Conservation (phyloP, 1,140 invertebrate genomes). For the Drosophila murphyi region DNA sequence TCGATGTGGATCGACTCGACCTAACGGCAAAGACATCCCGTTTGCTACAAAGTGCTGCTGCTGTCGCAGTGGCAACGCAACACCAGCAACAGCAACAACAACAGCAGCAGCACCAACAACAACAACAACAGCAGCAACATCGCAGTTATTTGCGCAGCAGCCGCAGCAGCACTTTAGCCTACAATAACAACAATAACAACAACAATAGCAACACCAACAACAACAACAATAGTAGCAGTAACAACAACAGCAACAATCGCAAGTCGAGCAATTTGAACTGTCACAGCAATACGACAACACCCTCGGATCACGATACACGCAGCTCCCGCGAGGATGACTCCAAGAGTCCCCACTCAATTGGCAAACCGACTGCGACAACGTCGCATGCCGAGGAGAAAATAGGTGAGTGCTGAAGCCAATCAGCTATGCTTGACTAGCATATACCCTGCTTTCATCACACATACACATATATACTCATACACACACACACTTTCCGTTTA, state of each 20-base stretch:
- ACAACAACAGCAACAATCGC: slow-evolving; percentile 46
- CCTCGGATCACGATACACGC: slow-evolving; percentile 80
- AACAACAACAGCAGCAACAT: slow-evolving; percentile 44
- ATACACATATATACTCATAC: too few species aligned
- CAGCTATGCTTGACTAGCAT: background rate
- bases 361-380: slow-evolving; percentile 52
- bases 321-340: slow-evolving; percentile 82
- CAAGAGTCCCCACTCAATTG: slow-evolving; percentile 80
- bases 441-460: background rate
- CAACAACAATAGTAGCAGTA: slow-evolving; percentile 50
- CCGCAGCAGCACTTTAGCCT: slow-evolving; percentile 57
- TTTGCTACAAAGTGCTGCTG: slow-evolving; percentile 72
- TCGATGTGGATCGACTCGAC: slow-evolving; percentile 85
- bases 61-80: slow-evolving; percentile 67
- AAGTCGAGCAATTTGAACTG: slow-evolving; percentile 29
- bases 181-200: slow-evolving; percentile 64
- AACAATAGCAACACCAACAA: slow-evolving; percentile 48
- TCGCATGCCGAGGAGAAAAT: slow-evolving; percentile 76
- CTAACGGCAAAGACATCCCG: slow-evolving; percentile 77
- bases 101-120: slow-evolving; percentile 40
- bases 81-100: slow-evolving; percentile 71
- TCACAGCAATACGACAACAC: slow-evolving; percentile 69
- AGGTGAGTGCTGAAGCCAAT: slow-evolving; percentile 48
- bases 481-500: too few species aligned
- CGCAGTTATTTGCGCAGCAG: slow-evolving; percentile 57